phyloP scores from a whole-genome alignment of 2,888 invertebrate genomes.

The Thecocarcelia acutangulata region DNA sequence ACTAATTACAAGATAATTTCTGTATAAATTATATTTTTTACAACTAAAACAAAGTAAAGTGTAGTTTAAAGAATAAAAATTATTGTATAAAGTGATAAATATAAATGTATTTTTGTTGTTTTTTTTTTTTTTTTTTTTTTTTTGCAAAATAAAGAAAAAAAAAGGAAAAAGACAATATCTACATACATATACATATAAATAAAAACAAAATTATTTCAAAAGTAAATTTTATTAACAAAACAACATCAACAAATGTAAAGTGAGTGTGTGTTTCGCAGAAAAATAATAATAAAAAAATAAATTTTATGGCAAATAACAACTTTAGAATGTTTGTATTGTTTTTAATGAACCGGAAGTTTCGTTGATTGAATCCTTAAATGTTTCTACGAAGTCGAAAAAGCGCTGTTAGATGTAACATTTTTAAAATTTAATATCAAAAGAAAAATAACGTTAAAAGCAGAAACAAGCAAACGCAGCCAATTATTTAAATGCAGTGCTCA shows the following conservation, averaged over 20 bases:
- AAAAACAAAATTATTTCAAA: conserved; percentile 7
- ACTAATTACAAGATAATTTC: conserved; percentile 56
- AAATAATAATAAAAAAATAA: neutral
- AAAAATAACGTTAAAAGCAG: conserved; percentile 51
- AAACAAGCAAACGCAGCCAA: conserved; percentile 77
- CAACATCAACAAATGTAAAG: neutral
- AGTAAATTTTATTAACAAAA: conserved; percentile 25
- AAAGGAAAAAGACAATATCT: too few species aligned
- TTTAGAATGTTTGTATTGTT: conserved; percentile 2
- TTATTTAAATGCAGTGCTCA: conserved; percentile 70
- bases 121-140: too few species aligned
- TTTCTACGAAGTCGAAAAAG: conserved; percentile 46
- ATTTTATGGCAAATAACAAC: conserved; percentile 40
- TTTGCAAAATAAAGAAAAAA: too few species aligned
- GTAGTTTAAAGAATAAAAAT: conserved; percentile 23
- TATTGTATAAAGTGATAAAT: too few species aligned
- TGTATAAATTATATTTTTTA: conserved; percentile 63
- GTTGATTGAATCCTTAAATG: conserved; percentile 26
- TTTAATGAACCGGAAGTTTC: conserved; percentile 34
- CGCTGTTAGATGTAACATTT: conserved; percentile 54
- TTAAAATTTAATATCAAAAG: conserved; percentile 13
- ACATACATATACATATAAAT: too few species aligned
- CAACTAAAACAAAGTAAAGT: conserved; percentile 47
- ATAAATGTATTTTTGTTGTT: too few species aligned
- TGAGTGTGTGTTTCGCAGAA: too few species aligned